phyloP scores from a whole-genome alignment of 2,113 vertebrate species.

The Leiothrix lutea region DNA sequence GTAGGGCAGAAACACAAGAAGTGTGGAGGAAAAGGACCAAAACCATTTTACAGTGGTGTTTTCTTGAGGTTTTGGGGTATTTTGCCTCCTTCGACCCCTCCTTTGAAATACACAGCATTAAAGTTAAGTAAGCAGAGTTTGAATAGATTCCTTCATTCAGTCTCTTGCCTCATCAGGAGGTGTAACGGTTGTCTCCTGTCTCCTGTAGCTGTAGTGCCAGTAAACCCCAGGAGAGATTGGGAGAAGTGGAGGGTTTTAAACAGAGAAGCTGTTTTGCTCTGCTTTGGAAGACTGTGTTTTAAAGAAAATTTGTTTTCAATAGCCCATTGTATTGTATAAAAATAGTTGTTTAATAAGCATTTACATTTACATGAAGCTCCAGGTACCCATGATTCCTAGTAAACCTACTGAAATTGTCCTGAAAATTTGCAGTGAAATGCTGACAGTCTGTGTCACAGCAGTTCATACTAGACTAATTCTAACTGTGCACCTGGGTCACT shows the following conservation, averaged over 20 bases:
- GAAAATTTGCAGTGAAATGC: background rate
- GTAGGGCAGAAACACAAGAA: background rate
- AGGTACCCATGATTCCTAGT: background rate
- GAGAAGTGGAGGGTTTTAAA: background rate
- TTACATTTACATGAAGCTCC: background rate
- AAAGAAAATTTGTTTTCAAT: slow-evolving; percentile 6
- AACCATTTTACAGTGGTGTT: background rate
- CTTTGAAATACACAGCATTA: background rate
- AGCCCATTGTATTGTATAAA: background rate
- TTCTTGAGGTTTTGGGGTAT: background rate
- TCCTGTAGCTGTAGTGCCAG: background rate
- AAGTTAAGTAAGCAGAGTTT: background rate
- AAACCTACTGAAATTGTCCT: background rate
- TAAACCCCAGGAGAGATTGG: background rate
- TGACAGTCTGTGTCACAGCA: background rate
- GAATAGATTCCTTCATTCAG: background rate
- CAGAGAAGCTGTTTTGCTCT: slow-evolving; percentile 25
- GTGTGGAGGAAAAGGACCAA: background rate
- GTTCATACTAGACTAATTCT: background rate
- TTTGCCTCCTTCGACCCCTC: background rate
- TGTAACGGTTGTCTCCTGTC: slow-evolving; percentile 23
- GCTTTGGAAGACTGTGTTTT: background rate
- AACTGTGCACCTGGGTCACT: background rate
- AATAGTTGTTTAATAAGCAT: slow-evolving; percentile 25
- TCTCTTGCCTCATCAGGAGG: background rate